phyloP scores from a whole-genome alignment of 2,797 vertebrate genomes.

The Parotocinclus haroldoi region DNA sequence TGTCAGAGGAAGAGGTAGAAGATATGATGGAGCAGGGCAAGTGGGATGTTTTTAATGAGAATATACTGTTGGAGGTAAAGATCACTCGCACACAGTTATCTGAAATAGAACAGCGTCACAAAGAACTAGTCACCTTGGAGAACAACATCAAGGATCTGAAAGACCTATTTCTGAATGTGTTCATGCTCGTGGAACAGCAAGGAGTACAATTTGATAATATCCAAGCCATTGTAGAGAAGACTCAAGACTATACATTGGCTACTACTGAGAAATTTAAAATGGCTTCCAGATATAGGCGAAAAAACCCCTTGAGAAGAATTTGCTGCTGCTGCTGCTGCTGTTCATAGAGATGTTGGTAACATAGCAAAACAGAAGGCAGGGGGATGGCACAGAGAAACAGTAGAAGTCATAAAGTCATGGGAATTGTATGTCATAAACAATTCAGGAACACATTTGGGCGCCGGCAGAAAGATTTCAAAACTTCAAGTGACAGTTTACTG shows the following conservation, averaged over 20 bases:
- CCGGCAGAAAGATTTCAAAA: too few relatives aligned
- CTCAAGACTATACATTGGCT: constrained; percentile 79
- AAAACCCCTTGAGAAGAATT: constrained; percentile 78
- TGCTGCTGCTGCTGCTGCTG: constrained; percentile 84
- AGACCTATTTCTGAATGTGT: constrained; percentile 88
- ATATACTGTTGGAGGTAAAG: constrained; percentile 82
- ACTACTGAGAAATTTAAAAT: constrained; percentile 85
- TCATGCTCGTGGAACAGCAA: constrained; percentile 87
- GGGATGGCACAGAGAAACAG: constrained; percentile 50
- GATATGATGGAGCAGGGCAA: constrained; percentile 88
- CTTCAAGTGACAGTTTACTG: too few relatives aligned
- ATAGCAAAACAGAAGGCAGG: constrained; percentile 10
- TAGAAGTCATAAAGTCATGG: constrained; percentile 54
- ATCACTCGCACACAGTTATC: constrained; percentile 88
- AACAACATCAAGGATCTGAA: constrained; percentile 87
- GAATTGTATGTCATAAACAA: constrained; percentile 58
- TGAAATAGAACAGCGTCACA: constrained; percentile 91
- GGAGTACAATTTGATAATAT: constrained; percentile 85
- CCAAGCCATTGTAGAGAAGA: constrained; percentile 79
- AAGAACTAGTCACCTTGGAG: constrained; percentile 85
- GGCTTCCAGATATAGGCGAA: constrained; percentile 84
- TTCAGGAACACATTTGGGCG: constrained; percentile 36
- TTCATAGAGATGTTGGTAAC: constrained; percentile 73
- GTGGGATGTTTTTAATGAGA: constrained; percentile 96
- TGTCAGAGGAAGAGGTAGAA: constrained; percentile 84